These are phyloP conservation scores for Acanthopagrus latus DNA, from an alignment of 2,797 vertebrate genomes.

Conservation along the genomic window DNA sequence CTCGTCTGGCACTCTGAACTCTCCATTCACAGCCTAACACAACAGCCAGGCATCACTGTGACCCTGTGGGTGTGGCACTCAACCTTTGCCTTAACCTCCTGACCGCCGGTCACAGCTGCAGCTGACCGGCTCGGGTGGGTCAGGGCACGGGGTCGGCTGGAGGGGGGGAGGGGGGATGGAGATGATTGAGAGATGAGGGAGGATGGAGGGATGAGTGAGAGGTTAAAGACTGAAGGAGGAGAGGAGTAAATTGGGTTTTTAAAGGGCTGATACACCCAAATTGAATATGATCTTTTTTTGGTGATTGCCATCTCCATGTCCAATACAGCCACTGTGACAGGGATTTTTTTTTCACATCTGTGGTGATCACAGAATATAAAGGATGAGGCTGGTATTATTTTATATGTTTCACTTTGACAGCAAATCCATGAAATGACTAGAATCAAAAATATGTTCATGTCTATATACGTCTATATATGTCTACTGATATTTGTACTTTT, in stretches of 20 bases:
- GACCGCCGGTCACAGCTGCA: slow-evolving; percentile 85
- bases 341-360: neutral
- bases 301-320: neutral
- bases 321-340: neutral
- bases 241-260: slow-evolving; percentile 11
- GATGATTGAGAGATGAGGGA: slow-evolving; percentile 67
- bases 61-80: slow-evolving; percentile 87
- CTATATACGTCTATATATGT: neutral
- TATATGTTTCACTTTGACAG: neutral
- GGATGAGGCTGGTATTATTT: neutral
- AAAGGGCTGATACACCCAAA: slow-evolving; percentile 1
- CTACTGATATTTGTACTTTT: neutral
- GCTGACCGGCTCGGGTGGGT: slow-evolving; percentile 66
- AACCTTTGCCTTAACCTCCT: slow-evolving; percentile 88
- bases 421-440: neutral
- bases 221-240: slow-evolving; percentile 20
- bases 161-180: slow-evolving; percentile 32
- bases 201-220: slow-evolving; percentile 35
- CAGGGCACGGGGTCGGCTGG: slow-evolving; percentile 63
- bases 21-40: slow-evolving; percentile 83
- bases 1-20: slow-evolving; percentile 80
- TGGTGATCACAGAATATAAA: neutral
- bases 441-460: neutral
- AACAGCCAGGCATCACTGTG: slow-evolving; percentile 81
- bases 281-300: neutral